Conservation (phyloP, 1,140 invertebrate species). For the Drosophila repleta region DNA sequence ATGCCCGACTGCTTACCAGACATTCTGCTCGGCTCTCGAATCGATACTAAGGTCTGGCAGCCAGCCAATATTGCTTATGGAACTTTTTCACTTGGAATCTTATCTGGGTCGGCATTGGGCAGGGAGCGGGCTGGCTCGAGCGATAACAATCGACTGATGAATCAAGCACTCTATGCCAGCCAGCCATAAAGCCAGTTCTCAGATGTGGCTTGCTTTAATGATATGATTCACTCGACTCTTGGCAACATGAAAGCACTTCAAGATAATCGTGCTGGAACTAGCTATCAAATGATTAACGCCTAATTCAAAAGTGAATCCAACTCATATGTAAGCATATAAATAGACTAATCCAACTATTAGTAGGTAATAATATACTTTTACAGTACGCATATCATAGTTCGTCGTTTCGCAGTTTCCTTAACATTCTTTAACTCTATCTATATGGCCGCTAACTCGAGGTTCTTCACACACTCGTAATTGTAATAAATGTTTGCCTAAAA, state of each 20-base stretch:
- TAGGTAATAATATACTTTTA: too few relatives aligned
- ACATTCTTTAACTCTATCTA: slow-evolving; percentile 38
- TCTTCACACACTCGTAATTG: slow-evolving; percentile 48
- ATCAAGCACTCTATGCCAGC: slow-evolving; percentile 6
- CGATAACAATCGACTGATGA: slow-evolving; percentile 15
- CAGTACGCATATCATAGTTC: too few relatives aligned
- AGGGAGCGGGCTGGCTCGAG: not conserved
- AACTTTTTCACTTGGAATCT: slow-evolving; percentile 3
- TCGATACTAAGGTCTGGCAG: slow-evolving; percentile 28
- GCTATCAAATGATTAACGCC: not conserved
- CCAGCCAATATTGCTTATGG: slow-evolving; percentile 6
- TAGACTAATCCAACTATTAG: too few relatives aligned
- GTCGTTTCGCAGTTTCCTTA: slow-evolving; percentile 47
- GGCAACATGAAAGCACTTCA: not conserved
- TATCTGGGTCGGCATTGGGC: slow-evolving; percentile 1
- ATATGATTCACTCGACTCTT: not conserved
- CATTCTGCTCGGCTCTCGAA: slow-evolving; percentile 46
- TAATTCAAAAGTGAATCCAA: too few relatives aligned
- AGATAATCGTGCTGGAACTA: not conserved
- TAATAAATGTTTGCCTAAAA: slow-evolving; percentile 68
- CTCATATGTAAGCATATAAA: too few relatives aligned
- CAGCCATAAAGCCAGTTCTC: not conserved
- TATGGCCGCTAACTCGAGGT: slow-evolving; percentile 36
- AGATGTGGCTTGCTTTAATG: not conserved
- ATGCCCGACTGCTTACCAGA: slow-evolving; percentile 51